These are phyloP conservation scores for Ips typographus DNA, from an alignment of 1,140 invertebrate species.

Conservation along the genomic window DNA sequence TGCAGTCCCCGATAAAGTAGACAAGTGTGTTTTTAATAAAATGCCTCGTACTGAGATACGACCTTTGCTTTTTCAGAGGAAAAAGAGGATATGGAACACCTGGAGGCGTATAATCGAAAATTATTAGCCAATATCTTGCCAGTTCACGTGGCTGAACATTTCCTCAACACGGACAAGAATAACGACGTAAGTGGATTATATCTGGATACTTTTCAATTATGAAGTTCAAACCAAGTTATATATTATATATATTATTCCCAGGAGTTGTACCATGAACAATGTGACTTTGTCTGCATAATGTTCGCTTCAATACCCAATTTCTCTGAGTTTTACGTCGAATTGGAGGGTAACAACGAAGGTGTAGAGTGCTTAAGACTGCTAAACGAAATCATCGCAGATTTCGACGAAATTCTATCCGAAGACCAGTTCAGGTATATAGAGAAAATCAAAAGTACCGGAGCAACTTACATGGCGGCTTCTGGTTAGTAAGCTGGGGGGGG, in stretches of 20 bases:
- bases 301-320: constrained; percentile 97
- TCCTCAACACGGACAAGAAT: constrained; percentile 79
- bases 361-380: constrained; percentile 91
- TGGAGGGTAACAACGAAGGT: constrained; percentile 93
- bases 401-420: constrained; percentile 87
- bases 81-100: constrained; percentile 92
- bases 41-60: neutral
- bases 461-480: constrained; percentile 96
- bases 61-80: constrained; percentile 65
- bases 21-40: no score
- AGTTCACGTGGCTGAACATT: constrained; percentile 91
- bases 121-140: constrained; percentile 94
- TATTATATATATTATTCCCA: constrained; percentile 55
- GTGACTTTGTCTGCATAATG: constrained; percentile 91
- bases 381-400: constrained; percentile 97
- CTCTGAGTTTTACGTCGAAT: constrained; percentile 94
- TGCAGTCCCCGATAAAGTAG: no score
- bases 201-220: no score
- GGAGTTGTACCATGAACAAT: constrained; percentile 95
- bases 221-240: no score
- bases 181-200: constrained; percentile 67
- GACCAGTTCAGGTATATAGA: constrained; percentile 88
- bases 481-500: constrained; percentile 56
- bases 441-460: constrained; percentile 96
- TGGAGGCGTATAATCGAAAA: constrained; percentile 91